These are phyloP conservation scores for Trachemys scripta DNA, from an alignment of 2,113 vertebrate genomes.

Conservation along the genomic window DNA sequence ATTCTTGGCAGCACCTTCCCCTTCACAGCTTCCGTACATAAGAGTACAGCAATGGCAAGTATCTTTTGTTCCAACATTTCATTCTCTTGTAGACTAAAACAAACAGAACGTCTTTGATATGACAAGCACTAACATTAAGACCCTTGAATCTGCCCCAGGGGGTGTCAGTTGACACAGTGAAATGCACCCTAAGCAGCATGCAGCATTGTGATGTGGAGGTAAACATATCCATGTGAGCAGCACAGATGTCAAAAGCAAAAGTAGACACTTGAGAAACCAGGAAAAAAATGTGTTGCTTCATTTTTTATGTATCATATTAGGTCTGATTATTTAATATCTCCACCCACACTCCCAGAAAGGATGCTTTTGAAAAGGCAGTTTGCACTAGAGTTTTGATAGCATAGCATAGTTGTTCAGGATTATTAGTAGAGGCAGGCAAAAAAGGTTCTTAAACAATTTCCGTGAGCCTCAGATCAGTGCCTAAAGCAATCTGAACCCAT, in stretches of 20 bases:
- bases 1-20: slow-evolving; percentile 68
- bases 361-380: neutral
- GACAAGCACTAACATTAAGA: slow-evolving; percentile 7
- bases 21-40: slow-evolving; percentile 24
- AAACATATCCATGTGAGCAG: neutral
- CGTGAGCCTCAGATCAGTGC: neutral
- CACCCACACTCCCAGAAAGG: neutral
- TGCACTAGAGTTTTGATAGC: neutral
- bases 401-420: neutral
- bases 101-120: neutral
- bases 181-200: neutral
- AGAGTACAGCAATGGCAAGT: slow-evolving; percentile 9
- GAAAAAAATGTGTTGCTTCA: neutral
- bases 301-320: neutral
- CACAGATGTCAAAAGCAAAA: neutral
- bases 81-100: neutral
- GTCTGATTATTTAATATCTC: neutral
- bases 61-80: slow-evolving; percentile 35
- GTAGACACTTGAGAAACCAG: neutral
- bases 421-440: neutral
- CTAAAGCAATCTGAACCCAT: neutral
- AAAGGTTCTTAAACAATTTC: neutral
- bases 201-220: neutral
- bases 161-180: neutral
- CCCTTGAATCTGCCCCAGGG: neutral